Evolutionary conservation across 2,113 vertebrate species (phyloP).

Genomic region (Gymnocephalus cernua): DNA sequence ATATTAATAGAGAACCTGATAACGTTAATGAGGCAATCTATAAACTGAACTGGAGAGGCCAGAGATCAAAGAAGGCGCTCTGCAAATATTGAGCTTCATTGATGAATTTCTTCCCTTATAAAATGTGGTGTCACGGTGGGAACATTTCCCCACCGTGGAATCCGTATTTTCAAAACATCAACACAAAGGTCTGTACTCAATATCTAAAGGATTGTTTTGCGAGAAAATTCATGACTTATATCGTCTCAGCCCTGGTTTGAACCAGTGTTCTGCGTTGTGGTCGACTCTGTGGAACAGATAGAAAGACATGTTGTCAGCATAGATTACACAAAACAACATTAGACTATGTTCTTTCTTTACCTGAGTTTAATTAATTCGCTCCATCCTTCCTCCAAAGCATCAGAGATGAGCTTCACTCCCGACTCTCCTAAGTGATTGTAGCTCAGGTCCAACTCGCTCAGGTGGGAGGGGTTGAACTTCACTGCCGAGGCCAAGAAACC

Average conservation of each 20-base stretch:
- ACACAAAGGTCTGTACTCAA: background rate
- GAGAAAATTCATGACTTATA: conserved; percentile 6
- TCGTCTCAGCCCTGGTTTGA: conserved; percentile 18
- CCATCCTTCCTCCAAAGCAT: conserved; percentile 22
- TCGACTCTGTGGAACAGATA: conserved; percentile 23
- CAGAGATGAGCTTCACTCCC: conserved; percentile 21
- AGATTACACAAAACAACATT: background rate
- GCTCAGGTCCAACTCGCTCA: conserved; percentile 45
- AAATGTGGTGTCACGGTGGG: too few relatives aligned
- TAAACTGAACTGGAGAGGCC: too few relatives aligned
- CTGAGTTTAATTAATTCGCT: conserved; percentile 23
- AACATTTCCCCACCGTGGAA: too few relatives aligned
- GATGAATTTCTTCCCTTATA: too few relatives aligned
- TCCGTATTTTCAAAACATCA: background rate
- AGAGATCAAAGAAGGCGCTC: too few relatives aligned
- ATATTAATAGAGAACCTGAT: too few relatives aligned
- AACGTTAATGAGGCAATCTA: too few relatives aligned
- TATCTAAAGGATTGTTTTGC: background rate
- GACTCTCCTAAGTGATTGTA: conserved; percentile 23
- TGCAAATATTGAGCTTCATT: too few relatives aligned
- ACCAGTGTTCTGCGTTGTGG: conserved; percentile 37
- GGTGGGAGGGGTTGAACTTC: conserved; percentile 19
- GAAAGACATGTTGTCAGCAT: background rate
- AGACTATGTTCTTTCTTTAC: background rate
- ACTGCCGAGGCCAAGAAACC: conserved; percentile 36